Base-by-base conservation (phyloP, 2,797 vertebrate species). In the Microtus californicus region DNA sequence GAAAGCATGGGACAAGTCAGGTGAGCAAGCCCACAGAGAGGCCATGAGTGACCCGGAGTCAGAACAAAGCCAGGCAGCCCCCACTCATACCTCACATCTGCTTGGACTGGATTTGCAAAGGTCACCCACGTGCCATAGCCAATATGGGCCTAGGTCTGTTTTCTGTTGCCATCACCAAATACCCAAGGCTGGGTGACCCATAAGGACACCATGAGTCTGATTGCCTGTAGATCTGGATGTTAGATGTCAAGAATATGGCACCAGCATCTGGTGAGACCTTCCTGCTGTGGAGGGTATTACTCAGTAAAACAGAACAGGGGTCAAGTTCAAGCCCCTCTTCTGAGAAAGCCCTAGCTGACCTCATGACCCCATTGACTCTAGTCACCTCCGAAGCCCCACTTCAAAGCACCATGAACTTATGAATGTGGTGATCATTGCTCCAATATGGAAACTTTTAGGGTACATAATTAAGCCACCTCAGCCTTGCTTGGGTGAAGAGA, bases 51-150 rank as follows among this genome's bases (percentile, higher is more conserved):
- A 40, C 51, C 29, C 2, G 1, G 74, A 56, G 73, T 71, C 27
- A 37, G 61, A 17, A 0, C 7, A 29, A 74, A 51, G 14, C 48
- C 6, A 40, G 29, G 19, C 23, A 19, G 19, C 31, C 34, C 65
- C 51, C 51, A 48, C 21, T 6, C 23, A 31, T 29, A 13, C 40
- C 23, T 59, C 80, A 6, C 6, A 1, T 13, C 78, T 51, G 19
- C 37, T 14, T n/a, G 9, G 12, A 19, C 76, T 40, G 2, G 65
- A 81, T 25, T 23, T 65, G 34, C 59, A 48, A 45, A 61, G 29
- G 34, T 27, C 59, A 51, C 4, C 1, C 0, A 0, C 9, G 2
- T 2, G 9, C 56, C 5, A 0, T 27, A 23, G 48, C 8, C 56
- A 21, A 1, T 69, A 21, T 78, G 77, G 1, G 13, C 71, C 14